phyloP scores from a whole-genome alignment of 2,888 invertebrate genomes.

The Drosophila aldrichi region DNA sequence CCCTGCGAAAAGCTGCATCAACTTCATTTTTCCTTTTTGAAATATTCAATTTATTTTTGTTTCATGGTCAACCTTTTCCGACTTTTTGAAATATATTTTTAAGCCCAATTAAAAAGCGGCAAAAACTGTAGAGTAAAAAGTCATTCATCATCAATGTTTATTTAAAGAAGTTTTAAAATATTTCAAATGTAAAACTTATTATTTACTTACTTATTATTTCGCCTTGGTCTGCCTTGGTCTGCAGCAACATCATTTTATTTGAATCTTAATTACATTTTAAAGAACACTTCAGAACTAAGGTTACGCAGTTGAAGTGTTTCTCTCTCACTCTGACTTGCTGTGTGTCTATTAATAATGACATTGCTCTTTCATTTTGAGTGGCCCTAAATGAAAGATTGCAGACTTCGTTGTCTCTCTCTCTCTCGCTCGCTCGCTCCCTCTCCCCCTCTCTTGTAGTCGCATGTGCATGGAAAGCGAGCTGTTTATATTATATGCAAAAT shows the following conservation, averaged over 20 bases:
- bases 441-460: background rate
- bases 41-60: background rate
- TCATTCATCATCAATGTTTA: background rate
- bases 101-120: background rate
- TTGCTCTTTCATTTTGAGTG: slow-evolving; percentile 30
- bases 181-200: background rate
- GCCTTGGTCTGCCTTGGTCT: background rate
- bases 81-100: background rate
- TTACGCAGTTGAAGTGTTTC: slow-evolving; percentile 13
- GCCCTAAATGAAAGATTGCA: slow-evolving; percentile 11
- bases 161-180: background rate
- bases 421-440: background rate
- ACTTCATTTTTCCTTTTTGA: background rate
- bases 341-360: slow-evolving; percentile 39
- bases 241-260: slow-evolving; percentile 4
- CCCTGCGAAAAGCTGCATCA: background rate
- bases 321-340: background rate
- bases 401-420: background rate
- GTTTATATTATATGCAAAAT: slow-evolving; percentile 25
- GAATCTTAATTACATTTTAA: slow-evolving; percentile 14
- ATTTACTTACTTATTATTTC: background rate
- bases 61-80: background rate
- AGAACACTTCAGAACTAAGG: background rate
- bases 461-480: slow-evolving; percentile 10
- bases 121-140: background rate